These are phyloP conservation scores for Meloidogyne exigua DNA, from an alignment of 1,140 invertebrate species.

Conservation along the genomic window DNA sequence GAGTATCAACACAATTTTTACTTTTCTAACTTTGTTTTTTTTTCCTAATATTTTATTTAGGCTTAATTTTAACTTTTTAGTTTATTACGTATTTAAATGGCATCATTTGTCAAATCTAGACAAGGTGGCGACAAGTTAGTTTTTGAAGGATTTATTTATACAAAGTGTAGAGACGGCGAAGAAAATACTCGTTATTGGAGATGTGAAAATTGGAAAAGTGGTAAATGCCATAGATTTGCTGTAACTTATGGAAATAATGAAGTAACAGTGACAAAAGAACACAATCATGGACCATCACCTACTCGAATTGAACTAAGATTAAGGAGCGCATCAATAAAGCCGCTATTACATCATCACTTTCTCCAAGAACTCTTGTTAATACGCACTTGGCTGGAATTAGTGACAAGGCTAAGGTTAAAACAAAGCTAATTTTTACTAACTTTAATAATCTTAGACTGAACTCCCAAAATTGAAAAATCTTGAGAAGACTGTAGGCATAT, in stretches of 20 bases:
- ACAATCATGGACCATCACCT: not conserved
- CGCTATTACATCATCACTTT: not conserved
- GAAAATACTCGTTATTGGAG: not conserved
- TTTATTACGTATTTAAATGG: not conserved
- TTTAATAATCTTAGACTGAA: not conserved
- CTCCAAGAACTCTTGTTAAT: not conserved
- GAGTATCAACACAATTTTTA: too few relatives aligned
- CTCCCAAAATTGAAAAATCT: conserved; percentile 18
- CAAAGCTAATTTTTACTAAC: not conserved
- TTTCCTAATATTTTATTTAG: too few relatives aligned
- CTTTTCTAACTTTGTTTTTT: too few relatives aligned
- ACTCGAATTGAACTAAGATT: conserved; percentile 4
- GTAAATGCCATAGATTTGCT: not conserved
- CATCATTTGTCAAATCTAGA: not conserved
- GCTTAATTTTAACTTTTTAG: too few relatives aligned
- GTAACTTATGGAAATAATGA: not conserved
- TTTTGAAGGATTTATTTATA: not conserved
- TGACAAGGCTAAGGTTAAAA: conserved; percentile 9
- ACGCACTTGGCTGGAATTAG: not conserved
- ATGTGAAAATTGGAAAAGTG: not conserved
- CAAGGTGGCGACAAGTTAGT: not conserved
- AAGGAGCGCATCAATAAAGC: not conserved
- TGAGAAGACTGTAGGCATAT: too few relatives aligned
- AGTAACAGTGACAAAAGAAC: not conserved
- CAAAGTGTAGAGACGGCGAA: not conserved